These are phyloP conservation scores for Scleropages formosus DNA, from an alignment of 2,797 vertebrate species.

Conservation along the genomic window DNA sequence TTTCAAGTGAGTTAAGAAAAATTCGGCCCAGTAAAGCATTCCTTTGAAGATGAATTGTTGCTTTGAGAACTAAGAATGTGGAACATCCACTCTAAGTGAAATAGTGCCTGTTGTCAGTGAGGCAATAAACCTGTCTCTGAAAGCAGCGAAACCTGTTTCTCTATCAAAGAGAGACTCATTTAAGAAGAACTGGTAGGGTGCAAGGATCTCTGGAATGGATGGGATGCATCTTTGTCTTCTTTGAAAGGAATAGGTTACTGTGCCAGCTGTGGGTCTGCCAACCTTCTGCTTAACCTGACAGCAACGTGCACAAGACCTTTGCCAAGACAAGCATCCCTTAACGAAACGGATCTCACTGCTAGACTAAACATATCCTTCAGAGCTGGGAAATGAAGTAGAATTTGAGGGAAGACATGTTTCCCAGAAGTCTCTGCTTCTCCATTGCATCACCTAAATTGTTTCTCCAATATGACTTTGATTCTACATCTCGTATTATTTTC, in stretches of 20 bases:
- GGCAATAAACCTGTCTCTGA: conserved; percentile 41
- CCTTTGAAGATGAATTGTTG: conserved; percentile 35
- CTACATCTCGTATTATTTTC: not conserved
- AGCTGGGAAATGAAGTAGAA: conserved; percentile 40
- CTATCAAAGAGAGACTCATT: conserved; percentile 34
- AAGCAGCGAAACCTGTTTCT: conserved; percentile 40
- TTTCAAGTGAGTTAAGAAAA: conserved; percentile 41
- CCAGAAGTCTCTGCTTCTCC: conserved; percentile 39
- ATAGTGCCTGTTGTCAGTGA: conserved; percentile 39
- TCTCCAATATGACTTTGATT: not conserved
- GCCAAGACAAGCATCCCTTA: conserved; percentile 53
- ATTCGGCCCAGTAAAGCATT: conserved; percentile 44
- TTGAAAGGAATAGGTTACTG: conserved; percentile 42
- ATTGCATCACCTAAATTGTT: conserved; percentile 21
- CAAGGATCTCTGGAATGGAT: conserved; percentile 43
- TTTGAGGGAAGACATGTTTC: conserved; percentile 40
- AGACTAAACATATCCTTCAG: conserved; percentile 46
- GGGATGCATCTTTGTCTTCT: conserved; percentile 41
- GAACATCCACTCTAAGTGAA: conserved; percentile 36
- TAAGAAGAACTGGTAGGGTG: conserved; percentile 35
- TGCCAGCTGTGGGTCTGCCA: conserved; percentile 52
- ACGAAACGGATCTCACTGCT: conserved; percentile 40
- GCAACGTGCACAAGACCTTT: conserved; percentile 38
- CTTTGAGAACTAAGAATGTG: conserved; percentile 39
- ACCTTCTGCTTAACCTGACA: conserved; percentile 50